Evolutionary conservation across 2,797 vertebrate species (phyloP).

Genomic region (Sciaenops ocellatus): DNA sequence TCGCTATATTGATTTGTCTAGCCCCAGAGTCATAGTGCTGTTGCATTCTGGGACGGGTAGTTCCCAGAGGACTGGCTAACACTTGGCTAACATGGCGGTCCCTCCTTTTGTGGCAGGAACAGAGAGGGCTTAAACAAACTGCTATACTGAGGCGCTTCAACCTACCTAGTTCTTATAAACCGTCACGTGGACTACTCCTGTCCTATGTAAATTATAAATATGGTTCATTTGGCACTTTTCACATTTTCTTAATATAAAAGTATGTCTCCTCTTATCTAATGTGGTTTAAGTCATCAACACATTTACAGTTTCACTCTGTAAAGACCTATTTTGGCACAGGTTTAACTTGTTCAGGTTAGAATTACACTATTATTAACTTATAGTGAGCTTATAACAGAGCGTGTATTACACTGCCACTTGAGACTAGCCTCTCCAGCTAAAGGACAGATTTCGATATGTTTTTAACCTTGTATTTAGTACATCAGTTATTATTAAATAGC

Average conservation of each 20-base stretch:
- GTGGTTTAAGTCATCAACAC: constrained; percentile 80
- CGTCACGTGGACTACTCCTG: constrained; percentile 58
- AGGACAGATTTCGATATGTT: constrained; percentile 86
- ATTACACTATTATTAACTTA: constrained; percentile 76
- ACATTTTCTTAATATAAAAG: constrained; percentile 89
- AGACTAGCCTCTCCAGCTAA: constrained; percentile 83
- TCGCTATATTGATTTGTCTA: constrained; percentile 78
- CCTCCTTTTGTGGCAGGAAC: constrained; percentile 73
- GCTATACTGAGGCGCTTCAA: constrained; percentile 73
- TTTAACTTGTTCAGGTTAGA: constrained; percentile 82
- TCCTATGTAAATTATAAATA: constrained; percentile 81
- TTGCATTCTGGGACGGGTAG: constrained; percentile 80
- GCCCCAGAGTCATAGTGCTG: constrained; percentile 82
- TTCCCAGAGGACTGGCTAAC: constrained; percentile 75
- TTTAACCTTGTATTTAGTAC: constrained; percentile 81
- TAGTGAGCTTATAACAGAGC: constrained; percentile 78
- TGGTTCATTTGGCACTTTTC: constrained; percentile 90
- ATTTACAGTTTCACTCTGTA: constrained; percentile 81
- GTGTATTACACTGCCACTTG: constrained; percentile 79
- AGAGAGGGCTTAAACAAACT: constrained; percentile 76
- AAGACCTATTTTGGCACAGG: constrained; percentile 88
- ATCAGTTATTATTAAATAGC: constrained; percentile 89
- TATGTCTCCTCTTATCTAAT: constrained; percentile 84
- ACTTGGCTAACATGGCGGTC: constrained; percentile 74
- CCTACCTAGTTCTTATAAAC: constrained; percentile 70